Percentiles rank a stretch among this genome's conserved stretches.
Evolutionary conservation across 92 coral and sea anemone species (phyloP).

Genomic region (Plumapathes pennacea): DNA sequence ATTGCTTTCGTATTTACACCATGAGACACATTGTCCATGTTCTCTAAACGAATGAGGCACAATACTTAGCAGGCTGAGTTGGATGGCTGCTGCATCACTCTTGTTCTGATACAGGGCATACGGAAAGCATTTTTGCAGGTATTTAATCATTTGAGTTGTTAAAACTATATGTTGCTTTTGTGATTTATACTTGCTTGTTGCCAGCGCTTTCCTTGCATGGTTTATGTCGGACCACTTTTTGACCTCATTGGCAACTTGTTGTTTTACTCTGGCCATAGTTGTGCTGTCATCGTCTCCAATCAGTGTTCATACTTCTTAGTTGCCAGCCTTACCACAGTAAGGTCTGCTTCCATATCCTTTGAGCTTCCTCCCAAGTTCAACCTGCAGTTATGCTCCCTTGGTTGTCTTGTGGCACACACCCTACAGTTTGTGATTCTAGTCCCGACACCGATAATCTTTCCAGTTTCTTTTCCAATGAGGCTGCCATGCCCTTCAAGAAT

Average conservation of each 20-base stretch:
- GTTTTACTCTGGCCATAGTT: conserved; percentile 16
- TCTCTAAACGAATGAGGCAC: conserved; percentile 21
- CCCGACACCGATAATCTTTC: conserved; percentile 16
- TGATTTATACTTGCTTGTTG: conserved; percentile 9
- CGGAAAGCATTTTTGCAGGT: conserved; percentile 30
- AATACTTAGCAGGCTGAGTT: conserved; percentile 1
- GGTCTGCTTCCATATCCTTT: conserved; percentile 32
- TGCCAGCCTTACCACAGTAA: conserved; percentile 26
- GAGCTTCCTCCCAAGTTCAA: conserved; percentile 27
- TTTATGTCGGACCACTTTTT: conserved; percentile 26
- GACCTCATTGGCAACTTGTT: conserved; percentile 3
- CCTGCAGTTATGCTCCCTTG: conserved; percentile 28
- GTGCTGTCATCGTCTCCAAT: conserved; percentile 33
- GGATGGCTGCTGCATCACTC: conserved; percentile 6
- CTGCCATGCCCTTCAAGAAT: conserved; percentile 27
- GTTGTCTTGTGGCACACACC: conserved; percentile 22
- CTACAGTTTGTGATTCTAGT: conserved; percentile 8
- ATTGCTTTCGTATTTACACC: conserved; percentile 13
- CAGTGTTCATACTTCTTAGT: conserved; percentile 1
- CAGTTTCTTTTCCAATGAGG: conserved; percentile 32
- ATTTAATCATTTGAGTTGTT: conserved; percentile 20
- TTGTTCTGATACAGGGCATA: conserved; percentile 20
- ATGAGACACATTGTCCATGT: conserved; percentile 17
- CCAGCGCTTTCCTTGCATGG: conserved; percentile 17
- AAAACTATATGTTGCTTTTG: conserved; percentile 14